Conservation (phyloP, 2,797 vertebrate species). For the Hephaestus fuliginosus region DNA sequence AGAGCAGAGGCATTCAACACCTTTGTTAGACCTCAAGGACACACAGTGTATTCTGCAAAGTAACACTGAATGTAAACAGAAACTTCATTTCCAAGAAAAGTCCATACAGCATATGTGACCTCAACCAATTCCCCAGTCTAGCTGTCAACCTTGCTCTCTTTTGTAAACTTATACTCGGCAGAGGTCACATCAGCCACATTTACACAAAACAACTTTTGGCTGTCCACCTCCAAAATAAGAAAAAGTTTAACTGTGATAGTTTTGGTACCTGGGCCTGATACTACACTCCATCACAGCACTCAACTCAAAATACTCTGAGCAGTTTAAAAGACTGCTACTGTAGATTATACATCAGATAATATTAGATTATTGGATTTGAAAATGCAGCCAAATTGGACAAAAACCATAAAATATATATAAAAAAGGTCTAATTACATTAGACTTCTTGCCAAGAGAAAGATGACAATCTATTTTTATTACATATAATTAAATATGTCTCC, state of each 20-base stretch:
- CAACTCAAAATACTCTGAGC: background rate
- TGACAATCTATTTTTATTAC: constrained; percentile 31
- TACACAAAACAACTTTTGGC: background rate
- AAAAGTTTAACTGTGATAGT: background rate
- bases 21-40: too few species aligned
- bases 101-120: too few species aligned
- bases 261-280: too few species aligned
- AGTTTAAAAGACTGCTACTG: background rate
- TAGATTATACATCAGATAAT: constrained; percentile 14
- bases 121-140: too few species aligned
- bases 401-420: constrained; percentile 1
- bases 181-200: too few species aligned
- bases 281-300: background rate
- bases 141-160: too few species aligned
- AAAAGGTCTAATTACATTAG: background rate
- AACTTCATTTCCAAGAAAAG: too few species aligned
- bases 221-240: background rate
- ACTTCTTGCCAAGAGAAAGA: constrained; percentile 15
- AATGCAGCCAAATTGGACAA: constrained; percentile 8
- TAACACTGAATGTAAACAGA: too few species aligned
- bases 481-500: constrained; percentile 18
- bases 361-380: constrained; percentile 18
- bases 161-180: too few species aligned
- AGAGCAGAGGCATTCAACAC: too few species aligned
- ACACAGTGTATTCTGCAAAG: too few species aligned